A percentile compares a stretch with the other conserved stretches of the same genome.
Conservation (phyloP, 2,113 vertebrate genomes). For the Pristiophorus japonicus region DNA sequence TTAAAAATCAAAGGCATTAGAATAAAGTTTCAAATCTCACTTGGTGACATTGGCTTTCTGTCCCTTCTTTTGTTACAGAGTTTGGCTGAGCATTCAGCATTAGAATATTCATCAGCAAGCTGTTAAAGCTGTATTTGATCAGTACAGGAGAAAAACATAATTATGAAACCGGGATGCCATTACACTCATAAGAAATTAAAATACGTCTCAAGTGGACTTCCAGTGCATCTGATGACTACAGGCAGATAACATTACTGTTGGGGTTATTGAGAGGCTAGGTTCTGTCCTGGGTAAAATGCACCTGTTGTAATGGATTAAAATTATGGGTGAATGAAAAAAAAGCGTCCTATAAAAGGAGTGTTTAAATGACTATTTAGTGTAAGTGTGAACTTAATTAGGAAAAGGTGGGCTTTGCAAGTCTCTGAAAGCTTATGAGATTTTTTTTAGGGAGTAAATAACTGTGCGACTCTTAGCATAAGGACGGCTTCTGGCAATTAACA, state of each 20-base stretch:
- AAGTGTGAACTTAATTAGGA: slow-evolving; percentile 32
- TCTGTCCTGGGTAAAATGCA: slow-evolving; percentile 43
- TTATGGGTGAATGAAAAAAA: slow-evolving; percentile 17
- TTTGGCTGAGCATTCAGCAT: slow-evolving; percentile 52
- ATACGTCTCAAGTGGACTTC: slow-evolving; percentile 54
- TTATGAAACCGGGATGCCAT: slow-evolving; percentile 66
- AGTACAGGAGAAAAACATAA: slow-evolving; percentile 66
- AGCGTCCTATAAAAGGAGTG: neutral
- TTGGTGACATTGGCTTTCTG: neutral
- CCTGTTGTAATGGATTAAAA: slow-evolving; percentile 40
- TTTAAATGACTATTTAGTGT: neutral
- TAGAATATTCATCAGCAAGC: slow-evolving; percentile 63
- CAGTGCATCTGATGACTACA: slow-evolving; percentile 47
- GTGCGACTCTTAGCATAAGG: slow-evolving; percentile 32
- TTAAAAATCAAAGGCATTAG: slow-evolving; percentile 5
- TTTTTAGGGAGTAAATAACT: slow-evolving; percentile 44
- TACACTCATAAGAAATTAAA: slow-evolving; percentile 65
- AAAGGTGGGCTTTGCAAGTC: slow-evolving; percentile 27
- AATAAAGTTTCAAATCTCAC: slow-evolving; percentile 16
- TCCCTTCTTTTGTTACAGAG: slow-evolving; percentile 27
- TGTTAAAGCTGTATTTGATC: slow-evolving; percentile 65
- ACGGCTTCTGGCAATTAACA: slow-evolving; percentile 70
- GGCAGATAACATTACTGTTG: slow-evolving; percentile 47
- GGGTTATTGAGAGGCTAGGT: slow-evolving; percentile 56
- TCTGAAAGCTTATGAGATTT: slow-evolving; percentile 59